phyloP scores from a whole-genome alignment of 2,797 vertebrate species.

The Gambelia wislizenii region DNA sequence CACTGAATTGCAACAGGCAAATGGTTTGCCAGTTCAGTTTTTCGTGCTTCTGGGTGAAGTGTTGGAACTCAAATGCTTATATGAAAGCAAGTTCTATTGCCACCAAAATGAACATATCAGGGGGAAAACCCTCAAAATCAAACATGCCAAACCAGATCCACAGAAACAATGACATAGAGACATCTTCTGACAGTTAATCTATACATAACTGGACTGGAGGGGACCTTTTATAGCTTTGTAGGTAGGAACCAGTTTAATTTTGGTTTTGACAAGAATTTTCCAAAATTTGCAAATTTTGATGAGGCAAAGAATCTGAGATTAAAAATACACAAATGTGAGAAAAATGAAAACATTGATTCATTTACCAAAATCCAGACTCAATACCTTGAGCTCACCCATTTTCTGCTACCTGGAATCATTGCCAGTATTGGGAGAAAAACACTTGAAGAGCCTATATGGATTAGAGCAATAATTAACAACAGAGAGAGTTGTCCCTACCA shows the following conservation, averaged over 20 bases:
- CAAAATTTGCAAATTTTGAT: neutral
- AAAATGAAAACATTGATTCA: no score
- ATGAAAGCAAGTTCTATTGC: neutral
- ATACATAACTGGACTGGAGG: neutral
- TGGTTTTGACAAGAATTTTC: neutral
- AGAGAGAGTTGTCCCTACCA: no score
- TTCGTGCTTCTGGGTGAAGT: neutral
- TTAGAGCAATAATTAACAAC: no score
- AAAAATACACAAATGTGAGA: neutral
- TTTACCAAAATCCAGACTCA: no score
- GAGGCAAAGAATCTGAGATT: neutral
- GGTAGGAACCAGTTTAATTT: neutral
- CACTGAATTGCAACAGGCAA: slow-evolving; percentile 31
- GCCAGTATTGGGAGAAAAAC: no score
- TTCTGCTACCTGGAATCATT: no score
- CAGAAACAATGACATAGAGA: neutral
- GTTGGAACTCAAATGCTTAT: neutral
- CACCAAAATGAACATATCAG: neutral
- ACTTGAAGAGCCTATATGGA: no score
- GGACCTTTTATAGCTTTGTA: no score
- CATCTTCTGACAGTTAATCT: neutral
- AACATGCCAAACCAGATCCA: neutral
- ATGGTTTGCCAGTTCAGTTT: slow-evolving; percentile 10
- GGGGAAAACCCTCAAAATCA: neutral
- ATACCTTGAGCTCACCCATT: no score